These are phyloP conservation scores for Elegia similella DNA, from an alignment of 2,888 invertebrate species.

Conservation along the genomic window DNA sequence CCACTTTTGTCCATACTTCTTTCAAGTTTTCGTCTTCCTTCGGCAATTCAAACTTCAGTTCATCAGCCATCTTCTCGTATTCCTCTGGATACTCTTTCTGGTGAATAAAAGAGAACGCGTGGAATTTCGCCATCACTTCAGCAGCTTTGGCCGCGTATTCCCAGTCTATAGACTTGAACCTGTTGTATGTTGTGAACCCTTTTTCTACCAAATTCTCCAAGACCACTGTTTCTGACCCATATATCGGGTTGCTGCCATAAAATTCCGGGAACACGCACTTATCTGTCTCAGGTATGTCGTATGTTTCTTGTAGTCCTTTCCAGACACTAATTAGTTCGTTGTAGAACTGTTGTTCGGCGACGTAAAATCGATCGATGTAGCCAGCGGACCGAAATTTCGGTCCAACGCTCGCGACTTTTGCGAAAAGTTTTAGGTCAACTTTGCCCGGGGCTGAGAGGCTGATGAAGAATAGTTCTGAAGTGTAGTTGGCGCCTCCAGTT, in stretches of 20 bases:
- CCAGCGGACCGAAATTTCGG: neutral
- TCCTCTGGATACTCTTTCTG: constrained; percentile 38
- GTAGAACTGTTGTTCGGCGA: constrained; percentile 25
- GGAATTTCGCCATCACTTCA: constrained; percentile 42
- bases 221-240: constrained; percentile 41
- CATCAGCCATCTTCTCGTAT: constrained; percentile 26
- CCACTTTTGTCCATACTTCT: neutral
- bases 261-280: constrained; percentile 29
- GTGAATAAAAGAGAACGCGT: constrained; percentile 48
- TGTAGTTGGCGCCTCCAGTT: constrained; percentile 52
- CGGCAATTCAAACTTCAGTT: constrained; percentile 9
- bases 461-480: constrained; percentile 41
- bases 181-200: constrained; percentile 40
- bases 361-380: neutral
- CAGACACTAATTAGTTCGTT: constrained; percentile 29
- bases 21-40: neutral
- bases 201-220: constrained; percentile 39
- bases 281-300: constrained; percentile 30
- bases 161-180: constrained; percentile 39
- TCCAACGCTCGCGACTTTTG: constrained; percentile 48
- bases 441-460: constrained; percentile 33
- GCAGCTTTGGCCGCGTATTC: constrained; percentile 40
- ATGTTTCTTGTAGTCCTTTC: constrained; percentile 29
- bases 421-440: constrained; percentile 43
- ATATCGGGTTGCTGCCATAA: constrained; percentile 31